Evolutionary conservation across 1,140 invertebrate species (phyloP).

Genomic region (Dinoponera quadriceps): DNA sequence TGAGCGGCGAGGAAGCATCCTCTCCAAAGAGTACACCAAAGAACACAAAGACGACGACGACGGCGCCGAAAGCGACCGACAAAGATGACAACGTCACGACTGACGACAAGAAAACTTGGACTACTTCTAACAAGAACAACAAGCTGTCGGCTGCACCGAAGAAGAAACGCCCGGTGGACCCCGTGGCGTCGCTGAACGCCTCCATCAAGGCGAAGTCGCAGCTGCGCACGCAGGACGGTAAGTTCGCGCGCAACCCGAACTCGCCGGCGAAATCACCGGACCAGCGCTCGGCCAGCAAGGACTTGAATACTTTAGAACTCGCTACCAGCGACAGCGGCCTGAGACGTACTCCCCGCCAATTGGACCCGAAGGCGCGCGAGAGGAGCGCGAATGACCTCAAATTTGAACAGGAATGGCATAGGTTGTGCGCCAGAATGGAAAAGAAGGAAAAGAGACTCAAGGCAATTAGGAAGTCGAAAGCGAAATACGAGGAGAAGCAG

Average conservation of each 20-base stretch:
- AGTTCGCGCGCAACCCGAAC: conserved; percentile 77
- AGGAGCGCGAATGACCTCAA: conserved; percentile 19
- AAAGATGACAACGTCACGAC: neutral
- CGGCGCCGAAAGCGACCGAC: neutral
- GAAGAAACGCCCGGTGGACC: conserved; percentile 72
- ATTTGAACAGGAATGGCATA: neutral
- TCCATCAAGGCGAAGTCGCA: conserved; percentile 79
- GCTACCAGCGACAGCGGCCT: conserved; percentile 35
- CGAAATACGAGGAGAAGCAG: neutral
- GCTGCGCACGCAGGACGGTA: conserved; percentile 79
- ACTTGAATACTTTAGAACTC: conserved; percentile 63
- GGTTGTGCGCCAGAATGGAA: too few relatives aligned
- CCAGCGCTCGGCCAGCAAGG: conserved; percentile 51
- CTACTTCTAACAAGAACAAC: conserved; percentile 39
- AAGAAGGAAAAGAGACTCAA: conserved; percentile 60
- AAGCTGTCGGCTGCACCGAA: conserved; percentile 9
- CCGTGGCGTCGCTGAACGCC: conserved; percentile 71
- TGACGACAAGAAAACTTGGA: neutral
- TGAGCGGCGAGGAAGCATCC: conserved; percentile 10
- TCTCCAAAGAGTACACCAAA: conserved; percentile 41
- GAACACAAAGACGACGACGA: neutral
- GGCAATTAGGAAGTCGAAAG: conserved; percentile 59
- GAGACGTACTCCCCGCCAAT: conserved; percentile 60
- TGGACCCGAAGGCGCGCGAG: conserved; percentile 67
- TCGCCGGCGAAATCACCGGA: conserved; percentile 37